Percentiles rank a stretch among this genome's conserved stretches.
Conservation (phyloP, 2,113 vertebrate genomes). For the Chroicocephalus ridibundus region DNA sequence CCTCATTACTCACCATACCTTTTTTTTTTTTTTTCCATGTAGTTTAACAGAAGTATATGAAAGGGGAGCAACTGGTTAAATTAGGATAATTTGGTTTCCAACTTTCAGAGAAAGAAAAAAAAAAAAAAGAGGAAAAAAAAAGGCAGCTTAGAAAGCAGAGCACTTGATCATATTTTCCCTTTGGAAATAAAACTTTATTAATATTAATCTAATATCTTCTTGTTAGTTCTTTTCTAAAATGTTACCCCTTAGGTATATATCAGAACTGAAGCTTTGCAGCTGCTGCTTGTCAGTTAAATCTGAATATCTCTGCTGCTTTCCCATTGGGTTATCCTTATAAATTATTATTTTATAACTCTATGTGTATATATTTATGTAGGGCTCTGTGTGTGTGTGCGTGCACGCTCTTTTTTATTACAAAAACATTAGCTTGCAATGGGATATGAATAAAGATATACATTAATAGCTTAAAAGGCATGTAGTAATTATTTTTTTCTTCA, state of each 20-base stretch:
- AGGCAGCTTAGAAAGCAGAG: not conserved
- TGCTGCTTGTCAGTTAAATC: slow-evolving; percentile 3
- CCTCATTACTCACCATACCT: not conserved
- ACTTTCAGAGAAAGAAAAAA: not conserved
- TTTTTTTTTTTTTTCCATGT: not conserved
- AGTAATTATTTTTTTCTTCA: not conserved
- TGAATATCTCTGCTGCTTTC: not conserved
- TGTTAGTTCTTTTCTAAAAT: slow-evolving; percentile 47
- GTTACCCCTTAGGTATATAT: slow-evolving; percentile 19
- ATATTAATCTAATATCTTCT: slow-evolving; percentile 52
- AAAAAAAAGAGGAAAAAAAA: not conserved
- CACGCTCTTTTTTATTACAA: not conserved
- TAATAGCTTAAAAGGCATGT: not conserved
- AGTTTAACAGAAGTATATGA: not conserved
- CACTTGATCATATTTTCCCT: slow-evolving; percentile 17
- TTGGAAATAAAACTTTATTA: slow-evolving; percentile 47
- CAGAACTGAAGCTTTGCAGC: not conserved
- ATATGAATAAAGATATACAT: not conserved
- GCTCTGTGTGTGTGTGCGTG: no score
- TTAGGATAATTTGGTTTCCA: not conserved
- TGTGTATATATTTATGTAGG: not conserved
- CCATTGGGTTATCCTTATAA: not conserved
- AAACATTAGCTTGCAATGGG: not conserved
- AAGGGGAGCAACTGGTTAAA: not conserved
- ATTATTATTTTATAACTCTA: slow-evolving; percentile 1